Conservation (phyloP, 2,113 vertebrate genomes). For the Drymodes brunneopygia region DNA sequence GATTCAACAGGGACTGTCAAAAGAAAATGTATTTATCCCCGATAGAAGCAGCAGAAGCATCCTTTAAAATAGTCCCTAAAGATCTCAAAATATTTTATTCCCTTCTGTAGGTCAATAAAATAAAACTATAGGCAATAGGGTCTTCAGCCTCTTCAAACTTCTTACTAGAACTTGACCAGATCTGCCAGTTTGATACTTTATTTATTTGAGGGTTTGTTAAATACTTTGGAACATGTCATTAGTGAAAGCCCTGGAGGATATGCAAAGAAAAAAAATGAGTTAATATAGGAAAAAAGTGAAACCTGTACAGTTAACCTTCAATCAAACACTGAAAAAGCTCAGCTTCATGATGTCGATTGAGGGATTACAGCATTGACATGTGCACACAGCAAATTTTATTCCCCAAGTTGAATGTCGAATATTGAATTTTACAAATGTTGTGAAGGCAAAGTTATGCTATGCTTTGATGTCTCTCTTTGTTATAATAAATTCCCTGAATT, state of each 20-base stretch:
- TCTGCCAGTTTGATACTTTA: neutral
- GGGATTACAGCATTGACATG: neutral
- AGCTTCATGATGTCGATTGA: neutral
- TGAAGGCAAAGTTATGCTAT: neutral
- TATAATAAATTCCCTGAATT: neutral
- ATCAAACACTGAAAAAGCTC: neutral
- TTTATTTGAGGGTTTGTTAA: neutral
- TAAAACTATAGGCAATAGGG: neutral
- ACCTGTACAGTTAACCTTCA: neutral
- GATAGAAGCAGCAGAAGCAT: neutral
- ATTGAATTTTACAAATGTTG: neutral
- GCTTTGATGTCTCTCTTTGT: constrained; percentile 26
- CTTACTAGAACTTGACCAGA: neutral
- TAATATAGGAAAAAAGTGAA: neutral
- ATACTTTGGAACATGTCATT: neutral
- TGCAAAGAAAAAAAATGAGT: neutral
- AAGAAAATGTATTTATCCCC: neutral
- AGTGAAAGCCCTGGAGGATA: neutral
- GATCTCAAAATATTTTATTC: neutral
- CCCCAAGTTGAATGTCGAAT: neutral
- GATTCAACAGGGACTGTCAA: neutral
- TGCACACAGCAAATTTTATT: neutral
- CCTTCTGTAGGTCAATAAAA: neutral
- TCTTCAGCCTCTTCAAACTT: neutral
- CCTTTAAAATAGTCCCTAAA: neutral